Base-by-base conservation (phyloP, 2,797 vertebrate species). In the Serranus cabrilla region DNA sequence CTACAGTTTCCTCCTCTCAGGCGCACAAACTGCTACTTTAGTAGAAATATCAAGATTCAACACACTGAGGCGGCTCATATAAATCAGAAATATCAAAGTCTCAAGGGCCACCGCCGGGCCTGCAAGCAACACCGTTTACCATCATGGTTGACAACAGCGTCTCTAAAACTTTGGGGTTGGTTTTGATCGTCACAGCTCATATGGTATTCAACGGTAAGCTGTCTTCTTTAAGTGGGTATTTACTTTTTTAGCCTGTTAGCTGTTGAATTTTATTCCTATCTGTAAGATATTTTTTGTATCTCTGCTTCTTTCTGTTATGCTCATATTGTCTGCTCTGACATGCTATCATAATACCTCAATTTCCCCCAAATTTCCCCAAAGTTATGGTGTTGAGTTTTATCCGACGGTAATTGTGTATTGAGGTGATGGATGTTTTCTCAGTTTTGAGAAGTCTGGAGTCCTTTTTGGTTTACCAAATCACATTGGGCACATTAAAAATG, bases 161-260 rank as follows among this genome's bases (percentile, higher is more conserved):
- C 49, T 63, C 31, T 13, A 85, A 84, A 43, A 56, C 51, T 74
- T 42, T 89, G 0, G 64, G 78, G 43, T 67, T 89, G 12, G 43
- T 89, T 81, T 71, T 92, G 52, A 84, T 90, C n/a, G 0, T 84
- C 74, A 55, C 74, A 49, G 74, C 67, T 74, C 84, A 86, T 62
- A 62, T 85, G 75, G 56, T 85, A 4, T 70, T 82, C 23, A 84
- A 56, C 11, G 89, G 89, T 93, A 91, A 92, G 92, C 23, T 21
- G 11, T 50, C 11, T 80, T 70, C 13, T 81, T 69, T 7, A 50
- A 31, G 2, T 65, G 2, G 9, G 5, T 34, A 34, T 34, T 34
- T 34, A 9, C 34, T 34, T 34, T 34, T 34, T 66, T 63, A 49
- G 54, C 8, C 11, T 42, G 23, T 43, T 47, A 11, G 7, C 13